phyloP scores from a whole-genome alignment of 2,888 invertebrate species.

The Thyatira batis region DNA sequence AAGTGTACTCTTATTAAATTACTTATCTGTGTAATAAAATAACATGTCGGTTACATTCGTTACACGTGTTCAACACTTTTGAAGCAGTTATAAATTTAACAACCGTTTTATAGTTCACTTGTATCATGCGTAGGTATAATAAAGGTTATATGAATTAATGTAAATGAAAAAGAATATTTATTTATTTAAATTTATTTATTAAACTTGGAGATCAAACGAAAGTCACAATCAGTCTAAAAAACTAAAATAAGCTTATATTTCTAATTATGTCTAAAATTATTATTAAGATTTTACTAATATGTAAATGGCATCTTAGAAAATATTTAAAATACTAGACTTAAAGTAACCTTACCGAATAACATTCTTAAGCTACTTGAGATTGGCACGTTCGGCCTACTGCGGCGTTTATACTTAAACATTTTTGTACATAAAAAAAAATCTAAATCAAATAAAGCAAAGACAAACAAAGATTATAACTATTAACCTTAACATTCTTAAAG shows the following conservation, averaged over 20 bases:
- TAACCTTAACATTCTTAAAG: neutral
- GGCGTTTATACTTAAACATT: too few species aligned
- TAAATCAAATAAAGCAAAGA: constrained; percentile 19
- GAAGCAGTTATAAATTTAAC: neutral
- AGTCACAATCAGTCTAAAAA: constrained; percentile 76
- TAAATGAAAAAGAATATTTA: constrained; percentile 21
- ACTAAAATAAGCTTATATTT: constrained; percentile 16
- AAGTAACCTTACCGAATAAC: too few species aligned
- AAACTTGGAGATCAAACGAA: constrained; percentile 80
- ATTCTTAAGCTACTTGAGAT: constrained; percentile 51
- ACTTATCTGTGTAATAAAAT: neutral
- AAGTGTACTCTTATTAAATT: too few species aligned
- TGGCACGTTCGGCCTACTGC: constrained; percentile 77
- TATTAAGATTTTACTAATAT: too few species aligned
- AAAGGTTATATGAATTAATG: constrained; percentile 1
- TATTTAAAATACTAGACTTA: too few species aligned
- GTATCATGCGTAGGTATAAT: neutral
- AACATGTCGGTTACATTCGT: neutral
- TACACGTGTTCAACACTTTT: neutral
- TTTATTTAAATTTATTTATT: constrained; percentile 51
- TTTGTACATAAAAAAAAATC: constrained; percentile 25
- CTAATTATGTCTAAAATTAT: constrained; percentile 24
- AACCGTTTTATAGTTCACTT: neutral
- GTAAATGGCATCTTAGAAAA: constrained; percentile 1
- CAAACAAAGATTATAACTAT: constrained; percentile 11